Base-by-base conservation (phyloP, 2,113 vertebrate species). In the Candoia aspera region DNA sequence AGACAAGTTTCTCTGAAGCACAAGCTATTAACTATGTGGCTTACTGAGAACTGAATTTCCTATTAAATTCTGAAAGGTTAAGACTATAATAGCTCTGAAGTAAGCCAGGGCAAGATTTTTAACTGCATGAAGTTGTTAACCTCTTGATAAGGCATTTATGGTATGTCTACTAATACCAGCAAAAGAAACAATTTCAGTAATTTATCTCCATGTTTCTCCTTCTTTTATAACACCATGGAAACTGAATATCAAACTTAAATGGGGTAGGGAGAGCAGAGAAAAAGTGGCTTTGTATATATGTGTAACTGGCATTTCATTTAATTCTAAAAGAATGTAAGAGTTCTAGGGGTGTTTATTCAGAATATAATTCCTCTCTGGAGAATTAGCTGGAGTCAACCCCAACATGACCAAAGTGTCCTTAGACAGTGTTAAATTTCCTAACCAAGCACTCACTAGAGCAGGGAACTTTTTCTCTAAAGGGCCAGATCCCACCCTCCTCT, bases 91-190 rank as follows among this genome's bases (percentile, higher is more conserved):
- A 91, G n/a, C 53, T 57, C 29, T 64, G 49, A 23, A 68, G 8
- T 21, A 85, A 49, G 11, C 37, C 29, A 64, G 4, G 46, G 58
- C 13, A 19, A 62, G 57, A 86, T 54, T 90, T 60, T 42, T 37
- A 91, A 73, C 21, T 68, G 84, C 60, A 87, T 86, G n/a, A 85
- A 62, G n/a, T 53, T 42, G 42, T 54, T 91, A 91, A 68, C 84
- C 13, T 87, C 59, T 46, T 68, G 29, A 91, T 86, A 91, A 91
- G 90, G 13, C 83, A 91, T 91, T 37, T 86, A 64, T 53, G 29
- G 84, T 85, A 62, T 29, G 1, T 49, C 19, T 62, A 23, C 21
- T 86, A 86, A 37, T 62, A 54, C 46, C 83, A 91, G 57, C 42
- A 62, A 11, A 91, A 64, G 2, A 19, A 64, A 91, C 21, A 33